phyloP scores from a whole-genome alignment of 2,888 invertebrate species.

The Sylvicola fuscatus region DNA sequence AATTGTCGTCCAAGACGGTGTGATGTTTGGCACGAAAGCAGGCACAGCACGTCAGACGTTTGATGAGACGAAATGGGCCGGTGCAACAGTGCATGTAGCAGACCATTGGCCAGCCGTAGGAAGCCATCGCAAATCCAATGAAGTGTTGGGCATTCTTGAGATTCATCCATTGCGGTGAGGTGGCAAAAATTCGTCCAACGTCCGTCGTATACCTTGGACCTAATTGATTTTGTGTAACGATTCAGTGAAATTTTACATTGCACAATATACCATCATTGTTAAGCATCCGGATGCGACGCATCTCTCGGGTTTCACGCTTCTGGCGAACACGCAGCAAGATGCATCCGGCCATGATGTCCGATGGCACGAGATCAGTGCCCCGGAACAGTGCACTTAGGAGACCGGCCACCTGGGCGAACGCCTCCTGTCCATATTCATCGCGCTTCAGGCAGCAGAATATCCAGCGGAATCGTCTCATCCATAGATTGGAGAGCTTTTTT shows the following conservation, averaged over 20 bases:
- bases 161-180: slow-evolving; percentile 62
- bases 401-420: slow-evolving; percentile 63
- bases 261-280: slow-evolving; percentile 38
- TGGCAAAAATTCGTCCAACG: slow-evolving; percentile 33
- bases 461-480: slow-evolving; percentile 54
- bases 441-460: slow-evolving; percentile 52
- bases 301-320: slow-evolving; percentile 50
- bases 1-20: slow-evolving; percentile 68
- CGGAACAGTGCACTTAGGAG: slow-evolving; percentile 60
- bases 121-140: slow-evolving; percentile 57
- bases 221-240: slow-evolving; percentile 1
- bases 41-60: slow-evolving; percentile 46
- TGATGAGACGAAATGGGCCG: slow-evolving; percentile 49
- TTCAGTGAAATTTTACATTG: too few relatives aligned
- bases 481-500: slow-evolving; percentile 45
- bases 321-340: slow-evolving; percentile 61
- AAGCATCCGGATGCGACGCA: slow-evolving; percentile 39
- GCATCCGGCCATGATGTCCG: slow-evolving; percentile 73
- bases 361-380: slow-evolving; percentile 70
- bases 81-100: slow-evolving; percentile 54
- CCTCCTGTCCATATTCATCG: slow-evolving; percentile 56
- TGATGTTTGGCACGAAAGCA: slow-evolving; percentile 41
- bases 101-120: slow-evolving; percentile 79
- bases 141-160: slow-evolving; percentile 54
- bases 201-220: slow-evolving; percentile 18